Percentiles rank a stretch among this genome's conserved stretches.
Evolutionary conservation across 2,888 invertebrate genomes (phyloP).

Genomic region (Lithophane leautieri): DNA sequence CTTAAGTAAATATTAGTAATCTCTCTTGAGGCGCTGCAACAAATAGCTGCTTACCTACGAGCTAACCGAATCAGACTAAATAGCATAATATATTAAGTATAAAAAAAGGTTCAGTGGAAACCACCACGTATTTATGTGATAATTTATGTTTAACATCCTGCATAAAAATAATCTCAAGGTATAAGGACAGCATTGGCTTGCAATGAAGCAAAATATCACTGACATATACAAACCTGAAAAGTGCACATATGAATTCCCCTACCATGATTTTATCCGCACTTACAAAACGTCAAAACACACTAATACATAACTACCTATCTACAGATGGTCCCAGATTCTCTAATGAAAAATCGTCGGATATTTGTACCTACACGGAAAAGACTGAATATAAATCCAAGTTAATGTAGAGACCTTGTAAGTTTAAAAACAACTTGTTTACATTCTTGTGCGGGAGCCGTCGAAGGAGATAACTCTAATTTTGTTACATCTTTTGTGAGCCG

Average conservation of each 20-base stretch:
- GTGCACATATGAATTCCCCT: neutral
- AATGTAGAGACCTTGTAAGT: constrained; percentile 60
- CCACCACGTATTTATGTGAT: neutral
- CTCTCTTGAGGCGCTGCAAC: neutral
- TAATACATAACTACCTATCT: neutral
- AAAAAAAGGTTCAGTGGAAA: neutral
- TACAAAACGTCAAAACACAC: neutral
- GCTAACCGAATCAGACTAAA: neutral
- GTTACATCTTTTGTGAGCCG: constrained; percentile 67
- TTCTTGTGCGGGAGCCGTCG: constrained; percentile 58
- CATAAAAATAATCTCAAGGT: neutral
- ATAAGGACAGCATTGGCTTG: neutral
- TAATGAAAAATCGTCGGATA: constrained; percentile 5
- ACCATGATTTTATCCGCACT: neutral
- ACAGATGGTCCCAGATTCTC: neutral
- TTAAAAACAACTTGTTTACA: constrained; percentile 70
- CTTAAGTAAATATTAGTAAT: constrained; percentile 27
- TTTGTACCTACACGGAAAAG: neutral
- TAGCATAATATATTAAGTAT: no score
- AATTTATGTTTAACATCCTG: neutral
- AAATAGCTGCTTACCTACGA: constrained; percentile 9
- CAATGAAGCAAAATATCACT: neutral
- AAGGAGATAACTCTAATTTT: constrained; percentile 68
- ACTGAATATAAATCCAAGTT: constrained; percentile 20
- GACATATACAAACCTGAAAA: neutral